Percentiles rank a stretch among this genome's conserved stretches.
phyloP scores from a whole-genome alignment of 2,888 invertebrate genomes.

The Melipona bicolor region DNA sequence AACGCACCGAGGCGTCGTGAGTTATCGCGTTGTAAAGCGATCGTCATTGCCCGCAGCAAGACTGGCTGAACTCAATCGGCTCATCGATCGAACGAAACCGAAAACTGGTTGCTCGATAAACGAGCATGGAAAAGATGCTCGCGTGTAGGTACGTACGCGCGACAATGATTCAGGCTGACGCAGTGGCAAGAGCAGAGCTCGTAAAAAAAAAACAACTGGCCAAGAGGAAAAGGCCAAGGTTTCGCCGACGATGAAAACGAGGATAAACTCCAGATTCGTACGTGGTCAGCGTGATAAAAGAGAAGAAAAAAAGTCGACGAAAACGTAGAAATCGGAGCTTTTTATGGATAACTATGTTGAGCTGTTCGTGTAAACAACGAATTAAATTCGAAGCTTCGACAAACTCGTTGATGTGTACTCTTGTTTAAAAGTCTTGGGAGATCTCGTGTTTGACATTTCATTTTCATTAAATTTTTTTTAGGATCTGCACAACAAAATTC shows the following conservation, averaged over 20 bases:
- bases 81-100: slow-evolving; percentile 45
- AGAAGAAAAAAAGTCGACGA: not conserved
- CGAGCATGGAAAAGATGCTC: not conserved
- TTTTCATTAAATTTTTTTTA: no score
- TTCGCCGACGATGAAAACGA: not conserved
- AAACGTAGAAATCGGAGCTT: not conserved
- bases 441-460: no score
- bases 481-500: no score
- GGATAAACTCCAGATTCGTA: slow-evolving; percentile 20
- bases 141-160: not conserved
- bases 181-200: not conserved
- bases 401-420: no score
- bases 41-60: not conserved
- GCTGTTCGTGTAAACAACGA: no score
- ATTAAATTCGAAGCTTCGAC: not conserved
- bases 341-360: no score
- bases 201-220: slow-evolving; percentile 41
- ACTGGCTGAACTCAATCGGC: slow-evolving; percentile 15
- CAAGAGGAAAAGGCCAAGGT: slow-evolving; percentile 45
- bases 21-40: not conserved
- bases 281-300: not conserved
- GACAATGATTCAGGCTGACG: slow-evolving; percentile 39
- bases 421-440: no score
- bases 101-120: slow-evolving; percentile 55
- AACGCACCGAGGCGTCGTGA: not conserved